Base-by-base conservation (phyloP, 2,113 vertebrate genomes). In the Pimephales promelas region DNA sequence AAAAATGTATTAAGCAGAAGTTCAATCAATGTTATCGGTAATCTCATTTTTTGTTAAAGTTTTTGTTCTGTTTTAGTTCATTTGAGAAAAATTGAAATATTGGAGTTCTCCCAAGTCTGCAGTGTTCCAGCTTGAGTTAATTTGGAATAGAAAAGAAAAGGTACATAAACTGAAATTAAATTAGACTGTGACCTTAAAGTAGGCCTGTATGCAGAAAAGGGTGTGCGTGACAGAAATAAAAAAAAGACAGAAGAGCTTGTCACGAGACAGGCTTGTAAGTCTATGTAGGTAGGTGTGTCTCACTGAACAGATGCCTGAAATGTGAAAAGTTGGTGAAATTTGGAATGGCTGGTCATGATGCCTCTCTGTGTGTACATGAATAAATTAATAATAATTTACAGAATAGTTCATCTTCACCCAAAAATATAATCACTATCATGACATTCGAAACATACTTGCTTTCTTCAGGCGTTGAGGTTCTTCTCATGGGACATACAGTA, bases 151-250 rank as follows among this genome's bases (percentile, higher is more conserved):
- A 86, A 79, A 26, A 68, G 36, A 86, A 78, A 73, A 79, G 49
- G 73, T 43, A 49, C 20, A 49, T 72, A 49, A 14, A 79, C 22
- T 66, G 18, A 26, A 77, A 91, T 91, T 87, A 34, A 73, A 90
- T 89, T 89, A 88, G 74, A 84, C 16, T 64, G 74, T 52, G 66
- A 87, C 80, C 81, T 86, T 82, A 85, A 82, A 86, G 79, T 84
- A 64, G 72, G 85, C 73, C 7, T 40, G 2, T 40, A 2, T 40
- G 56, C 3, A 43, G 52, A 26, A 75, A 47, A 73, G 28, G 57
- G 40, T 26, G 28, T 43, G 26, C 36, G 57, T 22, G 16, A 47
- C 3, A 52, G 0, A 77, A 22, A 45, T 7, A 66, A 24, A 87
- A 36, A 61, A 61, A 28, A 28, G 28, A 28, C n/a, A 66, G 66